Conservation (phyloP, 2,888 invertebrate genomes). For the Scrobipalpa atriplicella region DNA sequence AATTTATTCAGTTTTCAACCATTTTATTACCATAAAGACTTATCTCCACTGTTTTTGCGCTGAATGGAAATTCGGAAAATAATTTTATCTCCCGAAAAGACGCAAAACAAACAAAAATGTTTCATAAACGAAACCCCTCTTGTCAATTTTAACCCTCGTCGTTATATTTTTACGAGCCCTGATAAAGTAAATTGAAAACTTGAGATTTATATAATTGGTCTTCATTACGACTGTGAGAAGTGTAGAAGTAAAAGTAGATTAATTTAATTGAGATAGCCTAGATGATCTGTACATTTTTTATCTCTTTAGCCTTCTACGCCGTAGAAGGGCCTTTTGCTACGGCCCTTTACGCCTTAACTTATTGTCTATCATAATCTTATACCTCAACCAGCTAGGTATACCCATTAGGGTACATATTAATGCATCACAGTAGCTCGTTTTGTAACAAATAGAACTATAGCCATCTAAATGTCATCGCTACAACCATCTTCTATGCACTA, state of each 20-base stretch:
- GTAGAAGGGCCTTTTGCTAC: too few species aligned
- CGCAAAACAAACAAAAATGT: background rate
- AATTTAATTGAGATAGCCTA: too few species aligned
- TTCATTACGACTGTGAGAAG: background rate
- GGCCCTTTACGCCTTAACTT: background rate
- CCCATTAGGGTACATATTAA: too few species aligned
- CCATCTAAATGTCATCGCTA: too few species aligned
- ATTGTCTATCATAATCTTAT: too few species aligned
- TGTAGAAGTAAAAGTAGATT: background rate
- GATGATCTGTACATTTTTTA: too few species aligned
- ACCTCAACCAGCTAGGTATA: too few species aligned
- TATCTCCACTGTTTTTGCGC: background rate
- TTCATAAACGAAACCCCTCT: background rate
- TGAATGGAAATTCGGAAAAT: background rate
- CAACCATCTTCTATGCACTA: too few species aligned
- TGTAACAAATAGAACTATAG: too few species aligned
- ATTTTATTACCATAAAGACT: background rate
- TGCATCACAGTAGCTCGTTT: too few species aligned
- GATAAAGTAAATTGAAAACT: slow-evolving; percentile 2
- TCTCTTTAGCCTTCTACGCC: too few species aligned
- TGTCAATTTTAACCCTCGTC: background rate
- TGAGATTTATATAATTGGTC: background rate
- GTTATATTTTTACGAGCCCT: slow-evolving; percentile 12
- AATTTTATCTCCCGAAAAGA: background rate
- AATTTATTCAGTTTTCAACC: too few species aligned